phyloP scores from a whole-genome alignment of 2,888 invertebrate species.

The Perizoma flavofasciatum region DNA sequence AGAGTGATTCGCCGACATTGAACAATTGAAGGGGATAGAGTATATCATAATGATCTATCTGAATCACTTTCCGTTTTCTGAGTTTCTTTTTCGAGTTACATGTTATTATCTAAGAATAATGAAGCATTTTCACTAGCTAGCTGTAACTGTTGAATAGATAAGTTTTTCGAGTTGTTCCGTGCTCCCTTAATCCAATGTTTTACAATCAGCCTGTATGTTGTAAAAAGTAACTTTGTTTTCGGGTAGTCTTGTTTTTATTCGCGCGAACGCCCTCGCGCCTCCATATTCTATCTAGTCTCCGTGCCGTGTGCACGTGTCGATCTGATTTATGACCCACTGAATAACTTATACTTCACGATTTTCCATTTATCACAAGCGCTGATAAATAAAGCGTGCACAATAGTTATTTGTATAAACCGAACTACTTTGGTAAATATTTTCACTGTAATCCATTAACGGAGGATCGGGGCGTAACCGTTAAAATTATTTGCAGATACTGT shows the following conservation, averaged over 20 bases:
- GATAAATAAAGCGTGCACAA: slow-evolving; percentile 38
- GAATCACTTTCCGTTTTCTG: no score
- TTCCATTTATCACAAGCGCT: slow-evolving; percentile 41
- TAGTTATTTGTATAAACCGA: slow-evolving; percentile 39
- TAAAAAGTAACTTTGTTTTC: slow-evolving; percentile 54
- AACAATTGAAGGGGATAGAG: background rate
- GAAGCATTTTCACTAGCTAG: no score
- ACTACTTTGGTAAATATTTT: slow-evolving; percentile 56
- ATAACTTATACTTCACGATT: slow-evolving; percentile 53
- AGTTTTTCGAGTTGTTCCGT: no score
- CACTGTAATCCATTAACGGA: slow-evolving; percentile 47
- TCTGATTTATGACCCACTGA: slow-evolving; percentile 75
- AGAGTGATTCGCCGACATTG: background rate
- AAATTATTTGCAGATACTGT: slow-evolving; percentile 64
- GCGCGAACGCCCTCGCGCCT: slow-evolving; percentile 33
- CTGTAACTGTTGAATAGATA: no score
- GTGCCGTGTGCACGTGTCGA: slow-evolving; percentile 64
- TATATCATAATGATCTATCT: no score
- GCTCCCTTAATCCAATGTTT: slow-evolving; percentile 1
- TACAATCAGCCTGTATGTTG: slow-evolving; percentile 29
- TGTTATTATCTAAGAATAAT: no score
- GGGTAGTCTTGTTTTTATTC: slow-evolving; percentile 51
- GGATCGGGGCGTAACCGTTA: slow-evolving; percentile 57
- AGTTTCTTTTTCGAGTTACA: no score
- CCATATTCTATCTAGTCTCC: slow-evolving; percentile 52